These are phyloP conservation scores for Drosophila kikkawai DNA, from an alignment of 1,140 invertebrate genomes.

Conservation along the genomic window DNA sequence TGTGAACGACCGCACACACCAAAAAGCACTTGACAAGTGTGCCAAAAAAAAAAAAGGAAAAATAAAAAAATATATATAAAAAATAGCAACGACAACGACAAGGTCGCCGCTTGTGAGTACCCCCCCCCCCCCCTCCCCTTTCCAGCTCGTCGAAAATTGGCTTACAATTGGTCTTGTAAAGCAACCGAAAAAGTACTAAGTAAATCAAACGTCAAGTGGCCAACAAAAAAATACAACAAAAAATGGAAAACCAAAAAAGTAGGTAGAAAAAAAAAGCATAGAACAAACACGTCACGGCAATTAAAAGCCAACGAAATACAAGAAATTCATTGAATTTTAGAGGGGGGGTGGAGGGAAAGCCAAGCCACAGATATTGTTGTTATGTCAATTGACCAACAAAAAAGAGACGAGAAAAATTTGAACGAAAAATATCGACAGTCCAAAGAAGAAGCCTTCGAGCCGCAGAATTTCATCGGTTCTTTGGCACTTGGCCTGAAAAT, in stretches of 20 bases:
- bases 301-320: constrained; percentile 67
- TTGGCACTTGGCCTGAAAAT: constrained; percentile 46
- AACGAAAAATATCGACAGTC: constrained; percentile 36
- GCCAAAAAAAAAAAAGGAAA: constrained; percentile 51
- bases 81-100: constrained; percentile 47
- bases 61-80: constrained; percentile 6
- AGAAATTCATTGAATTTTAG: constrained; percentile 30
- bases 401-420: constrained; percentile 24
- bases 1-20: constrained; percentile 29
- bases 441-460: constrained; percentile 22
- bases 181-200: constrained; percentile 47
- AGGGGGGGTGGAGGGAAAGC: constrained; percentile 5
- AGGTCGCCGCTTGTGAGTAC: constrained; percentile 52
- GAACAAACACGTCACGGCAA: constrained; percentile 78
- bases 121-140: constrained; percentile 4
- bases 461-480: constrained; percentile 45
- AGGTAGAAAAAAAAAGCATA: constrained; percentile 27
- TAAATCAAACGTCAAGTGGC: constrained; percentile 67
- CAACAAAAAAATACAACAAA: constrained; percentile 22
- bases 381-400: constrained; percentile 53
- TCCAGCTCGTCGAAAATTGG: constrained; percentile 66
- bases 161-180: constrained; percentile 76
- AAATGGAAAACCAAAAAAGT: constrained; percentile 21
- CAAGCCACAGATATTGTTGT: constrained; percentile 41
- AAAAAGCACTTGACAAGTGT: constrained; percentile 58